Percentiles rank a stretch among this genome's conserved stretches.
Conservation (phyloP, 2,113 vertebrate genomes). For the Pavo muticus region DNA sequence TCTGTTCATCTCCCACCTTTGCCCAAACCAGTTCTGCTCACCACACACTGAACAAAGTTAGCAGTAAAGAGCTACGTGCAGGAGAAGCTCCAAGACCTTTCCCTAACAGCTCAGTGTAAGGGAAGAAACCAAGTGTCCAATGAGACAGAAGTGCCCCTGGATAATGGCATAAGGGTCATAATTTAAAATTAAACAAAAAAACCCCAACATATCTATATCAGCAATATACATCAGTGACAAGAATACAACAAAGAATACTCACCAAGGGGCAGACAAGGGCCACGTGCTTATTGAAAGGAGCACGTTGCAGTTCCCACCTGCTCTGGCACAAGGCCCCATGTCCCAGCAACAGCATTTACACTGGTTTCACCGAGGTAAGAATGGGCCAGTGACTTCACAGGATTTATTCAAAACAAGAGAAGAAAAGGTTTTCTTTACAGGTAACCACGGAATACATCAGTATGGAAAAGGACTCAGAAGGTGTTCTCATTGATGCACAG, state of each 20-base stretch:
- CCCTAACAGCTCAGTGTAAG: neutral
- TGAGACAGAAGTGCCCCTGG: neutral
- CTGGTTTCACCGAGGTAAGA: neutral
- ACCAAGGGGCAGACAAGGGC: neutral
- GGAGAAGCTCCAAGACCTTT: neutral
- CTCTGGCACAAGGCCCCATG: neutral
- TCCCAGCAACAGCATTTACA: rapidly evolving
- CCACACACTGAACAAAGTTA: too few species aligned
- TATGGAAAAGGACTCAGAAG: neutral
- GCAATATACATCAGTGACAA: neutral
- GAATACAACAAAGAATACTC: neutral
- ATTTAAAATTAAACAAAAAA: neutral
- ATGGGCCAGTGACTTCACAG: neutral
- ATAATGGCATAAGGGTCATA: neutral
- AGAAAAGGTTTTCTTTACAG: slow-evolving; percentile 26
- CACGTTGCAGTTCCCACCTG: neutral
- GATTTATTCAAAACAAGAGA: slow-evolving; percentile 50
- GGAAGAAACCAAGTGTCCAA: neutral
- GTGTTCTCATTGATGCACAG: neutral
- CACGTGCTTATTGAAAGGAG: rapidly evolving
- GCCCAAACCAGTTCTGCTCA: too few species aligned
- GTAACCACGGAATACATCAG: neutral
- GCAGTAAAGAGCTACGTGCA: too few species aligned
- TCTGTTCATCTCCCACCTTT: too few species aligned
- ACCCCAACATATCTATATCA: neutral